Conservation (phyloP, 2,797 vertebrate genomes). For the Carduelis carduelis region DNA sequence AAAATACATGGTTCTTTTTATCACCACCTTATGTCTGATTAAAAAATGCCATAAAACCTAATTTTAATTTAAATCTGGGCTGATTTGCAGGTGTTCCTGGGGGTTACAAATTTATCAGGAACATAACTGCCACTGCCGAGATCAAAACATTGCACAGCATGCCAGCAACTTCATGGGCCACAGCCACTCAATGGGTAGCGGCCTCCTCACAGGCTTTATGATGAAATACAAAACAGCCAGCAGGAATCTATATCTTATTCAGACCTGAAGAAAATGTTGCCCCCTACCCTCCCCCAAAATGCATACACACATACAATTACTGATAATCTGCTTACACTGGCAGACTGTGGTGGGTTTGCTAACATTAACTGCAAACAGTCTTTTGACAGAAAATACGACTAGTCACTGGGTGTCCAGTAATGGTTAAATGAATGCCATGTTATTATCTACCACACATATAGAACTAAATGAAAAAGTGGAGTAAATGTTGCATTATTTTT, state of each 20-base stretch:
- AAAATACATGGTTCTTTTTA: slow-evolving; percentile 84
- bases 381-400: slow-evolving; percentile 86
- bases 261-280: slow-evolving; percentile 87
- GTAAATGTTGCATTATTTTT: slow-evolving; percentile 70
- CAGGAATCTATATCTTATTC: slow-evolving; percentile 91
- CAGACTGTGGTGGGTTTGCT: slow-evolving; percentile 87
- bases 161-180: slow-evolving; percentile 84
- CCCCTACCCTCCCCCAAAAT: slow-evolving; percentile 85
- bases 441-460: slow-evolving; percentile 87
- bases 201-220: slow-evolving; percentile 87
- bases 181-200: slow-evolving; percentile 86
- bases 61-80: slow-evolving; percentile 87
- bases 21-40: slow-evolving; percentile 85
- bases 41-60: slow-evolving; percentile 87
- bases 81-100: slow-evolving; percentile 88
- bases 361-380: slow-evolving; percentile 89
- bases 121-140: slow-evolving; percentile 88
- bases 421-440: slow-evolving; percentile 85
- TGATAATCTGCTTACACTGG: slow-evolving; percentile 92
- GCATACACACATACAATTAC: slow-evolving; percentile 93
- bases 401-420: slow-evolving; percentile 90
- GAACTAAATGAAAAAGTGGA: slow-evolving; percentile 81
- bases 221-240: slow-evolving; percentile 90
- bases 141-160: slow-evolving; percentile 91
- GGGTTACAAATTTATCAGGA: slow-evolving; percentile 88